A percentile compares a stretch with the other conserved stretches of the same genome.
These are phyloP conservation scores for Pterostichus madidus DNA, from an alignment of 2,888 invertebrate species.

Conservation along the genomic window DNA sequence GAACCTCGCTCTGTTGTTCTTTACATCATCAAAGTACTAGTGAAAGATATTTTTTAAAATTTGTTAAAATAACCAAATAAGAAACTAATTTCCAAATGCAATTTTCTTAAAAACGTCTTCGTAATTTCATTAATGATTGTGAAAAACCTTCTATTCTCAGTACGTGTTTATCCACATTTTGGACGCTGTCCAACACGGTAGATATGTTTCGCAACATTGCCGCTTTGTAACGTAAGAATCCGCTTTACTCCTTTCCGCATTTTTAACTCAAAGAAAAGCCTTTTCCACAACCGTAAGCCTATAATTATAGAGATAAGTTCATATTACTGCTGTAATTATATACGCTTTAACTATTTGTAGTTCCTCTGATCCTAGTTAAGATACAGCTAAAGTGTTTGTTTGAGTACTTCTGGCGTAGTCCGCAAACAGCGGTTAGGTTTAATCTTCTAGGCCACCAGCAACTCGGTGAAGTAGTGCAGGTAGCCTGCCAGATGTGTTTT, in stretches of 20 bases:
- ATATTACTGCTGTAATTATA: constrained; percentile 28
- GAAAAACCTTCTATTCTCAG: background rate
- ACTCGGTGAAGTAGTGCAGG: constrained; percentile 2
- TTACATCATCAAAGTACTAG: too few species aligned
- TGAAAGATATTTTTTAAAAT: too few species aligned
- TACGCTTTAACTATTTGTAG: background rate
- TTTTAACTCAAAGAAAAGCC: background rate
- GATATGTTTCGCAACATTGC: background rate
- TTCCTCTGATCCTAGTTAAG: background rate
- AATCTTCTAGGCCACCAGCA: constrained; percentile 17
- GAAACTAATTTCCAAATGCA: background rate
- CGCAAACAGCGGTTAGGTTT: constrained; percentile 24
- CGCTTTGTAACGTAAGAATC: background rate
- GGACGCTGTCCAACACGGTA: background rate
- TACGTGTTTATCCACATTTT: background rate
- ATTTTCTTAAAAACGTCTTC: too few species aligned
- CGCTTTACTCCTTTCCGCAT: background rate
- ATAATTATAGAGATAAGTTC: constrained; percentile 25
- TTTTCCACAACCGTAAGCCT: background rate
- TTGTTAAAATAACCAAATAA: background rate
- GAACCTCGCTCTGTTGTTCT: too few species aligned
- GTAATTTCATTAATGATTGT: background rate
- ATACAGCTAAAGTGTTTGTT: background rate
- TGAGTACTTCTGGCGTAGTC: constrained; percentile 1
- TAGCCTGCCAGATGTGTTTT: constrained; percentile 34